Base-by-base conservation (phyloP, 1,140 invertebrate species). In the Epicauta chinensis region DNA sequence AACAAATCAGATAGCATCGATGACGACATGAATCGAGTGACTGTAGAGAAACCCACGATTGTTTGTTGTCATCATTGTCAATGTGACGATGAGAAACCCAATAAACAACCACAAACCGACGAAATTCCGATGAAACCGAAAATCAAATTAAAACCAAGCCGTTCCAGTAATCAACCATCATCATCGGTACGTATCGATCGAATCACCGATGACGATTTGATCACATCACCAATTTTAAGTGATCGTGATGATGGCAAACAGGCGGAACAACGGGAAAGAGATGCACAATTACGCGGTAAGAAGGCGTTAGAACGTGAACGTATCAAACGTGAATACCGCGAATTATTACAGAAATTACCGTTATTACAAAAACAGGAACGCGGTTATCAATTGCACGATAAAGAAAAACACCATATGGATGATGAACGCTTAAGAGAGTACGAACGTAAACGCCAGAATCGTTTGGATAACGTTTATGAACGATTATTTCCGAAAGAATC, bases 251-350 rank as follows among this genome's bases (percentile, higher is more conserved):
- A 56, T 45, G 11, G 23, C 1, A 57, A 65, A 50, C 55, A 48
- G 42, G 60, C 59, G 38, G 59, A 55, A 37, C 51, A 65, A 47
- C 38, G 62, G 34, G 62, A 67, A 7, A 60, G 37, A 41, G 61
- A 64, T 16, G 69, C 70, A 0, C 56, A 74, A 45, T 60, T 68
- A 47, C 67, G 75, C 9, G 74, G 73, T 3, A 61, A 71, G 39
- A 67, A 73, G 59, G 76, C 77, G 3, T 52, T 73, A 23, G 63
- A 75, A 44, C 68, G 74, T 46, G 73, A 76, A 56, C 71, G 65
- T 61, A 65, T 75, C 1, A 67, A 70, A 35, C 65, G 67, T 10
- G 74, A 78, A 62, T 77, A 77, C 58, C 58, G 74, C 47, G 62
- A 67, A 14, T 61, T 77, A 30, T 37, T 77, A 40, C 59, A 72